phyloP scores from a whole-genome alignment of 2,113 vertebrate species.

The Dolichallabes microphthalmus region DNA sequence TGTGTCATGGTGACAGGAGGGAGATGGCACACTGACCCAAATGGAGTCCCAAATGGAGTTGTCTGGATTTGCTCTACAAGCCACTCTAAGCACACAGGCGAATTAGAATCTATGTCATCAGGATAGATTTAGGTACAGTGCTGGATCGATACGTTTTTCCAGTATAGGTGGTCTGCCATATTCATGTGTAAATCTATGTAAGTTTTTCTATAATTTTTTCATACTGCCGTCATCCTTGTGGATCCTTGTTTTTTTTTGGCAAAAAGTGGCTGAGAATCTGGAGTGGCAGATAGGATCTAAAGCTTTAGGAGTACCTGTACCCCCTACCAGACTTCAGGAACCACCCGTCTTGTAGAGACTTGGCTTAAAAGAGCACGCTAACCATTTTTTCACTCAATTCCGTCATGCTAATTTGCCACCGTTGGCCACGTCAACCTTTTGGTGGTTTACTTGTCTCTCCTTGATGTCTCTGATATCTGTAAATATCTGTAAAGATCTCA shows the following conservation, averaged over 20 bases:
- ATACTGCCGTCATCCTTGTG: background rate
- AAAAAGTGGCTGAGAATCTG: background rate
- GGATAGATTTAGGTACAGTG: background rate
- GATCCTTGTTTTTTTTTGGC: background rate
- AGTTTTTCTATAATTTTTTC: background rate
- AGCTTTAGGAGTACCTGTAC: background rate
- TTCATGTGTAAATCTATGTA: background rate
- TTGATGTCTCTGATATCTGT: background rate
- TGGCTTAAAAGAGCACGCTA: background rate
- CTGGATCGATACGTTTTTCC: background rate
- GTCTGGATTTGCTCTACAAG: constrained; percentile 37
- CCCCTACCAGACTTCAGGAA: too few species aligned
- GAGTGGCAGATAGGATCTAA: background rate
- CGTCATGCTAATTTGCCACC: constrained; percentile 13
- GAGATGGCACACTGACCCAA: constrained; percentile 47
- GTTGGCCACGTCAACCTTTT: constrained; percentile 8
- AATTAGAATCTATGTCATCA: constrained; percentile 5
- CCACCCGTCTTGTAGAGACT: background rate
- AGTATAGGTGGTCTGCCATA: background rate
- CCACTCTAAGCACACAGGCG: constrained; percentile 22
- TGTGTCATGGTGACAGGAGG: constrained; percentile 4
- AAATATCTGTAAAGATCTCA: constrained; percentile 9
- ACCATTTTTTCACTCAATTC: too few species aligned
- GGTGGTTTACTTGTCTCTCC: background rate
- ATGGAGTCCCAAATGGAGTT: constrained; percentile 44